Percentiles rank a stretch among this genome's conserved stretches.
Conservation (phyloP, 2,113 vertebrate species). For the Falcunculus frontatus region DNA sequence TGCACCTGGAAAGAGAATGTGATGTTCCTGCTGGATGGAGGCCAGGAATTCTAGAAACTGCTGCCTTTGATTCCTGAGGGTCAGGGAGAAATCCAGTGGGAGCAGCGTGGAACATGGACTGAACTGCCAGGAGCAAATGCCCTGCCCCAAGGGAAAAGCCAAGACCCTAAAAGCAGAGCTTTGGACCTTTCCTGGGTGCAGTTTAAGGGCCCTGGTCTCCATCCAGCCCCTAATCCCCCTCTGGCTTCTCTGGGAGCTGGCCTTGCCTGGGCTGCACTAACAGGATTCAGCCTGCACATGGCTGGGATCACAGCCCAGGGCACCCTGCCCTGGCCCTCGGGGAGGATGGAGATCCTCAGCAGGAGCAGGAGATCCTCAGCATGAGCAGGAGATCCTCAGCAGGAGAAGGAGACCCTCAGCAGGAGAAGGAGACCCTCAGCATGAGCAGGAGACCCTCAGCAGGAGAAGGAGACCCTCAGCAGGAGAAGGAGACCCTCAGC, state of each 20-base stretch:
- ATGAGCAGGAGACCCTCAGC: too few relatives aligned
- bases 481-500: too few relatives aligned
- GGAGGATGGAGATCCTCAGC: background rate
- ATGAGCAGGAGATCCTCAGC: too few relatives aligned
- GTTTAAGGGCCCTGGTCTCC: background rate
- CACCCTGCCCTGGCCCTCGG: background rate
- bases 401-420: too few relatives aligned
- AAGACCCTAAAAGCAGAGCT: background rate
- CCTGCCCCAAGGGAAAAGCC: background rate
- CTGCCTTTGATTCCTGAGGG: background rate
- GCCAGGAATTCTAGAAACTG: background rate
- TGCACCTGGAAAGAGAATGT: background rate
- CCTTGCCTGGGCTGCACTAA: background rate
- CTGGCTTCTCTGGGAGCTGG: background rate
- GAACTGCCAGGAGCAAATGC: background rate
- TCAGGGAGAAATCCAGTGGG: background rate
- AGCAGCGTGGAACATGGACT: background rate
- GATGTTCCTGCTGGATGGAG: background rate
- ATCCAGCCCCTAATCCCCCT: conserved; percentile 1
- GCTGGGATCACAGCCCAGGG: background rate
- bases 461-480: too few relatives aligned
- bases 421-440: too few relatives aligned
- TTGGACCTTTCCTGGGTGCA: background rate
- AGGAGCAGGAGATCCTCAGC: background rate
- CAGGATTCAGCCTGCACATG: conserved; percentile 1